Conservation (phyloP, 2,888 invertebrate species). For the Tachina lurida region DNA sequence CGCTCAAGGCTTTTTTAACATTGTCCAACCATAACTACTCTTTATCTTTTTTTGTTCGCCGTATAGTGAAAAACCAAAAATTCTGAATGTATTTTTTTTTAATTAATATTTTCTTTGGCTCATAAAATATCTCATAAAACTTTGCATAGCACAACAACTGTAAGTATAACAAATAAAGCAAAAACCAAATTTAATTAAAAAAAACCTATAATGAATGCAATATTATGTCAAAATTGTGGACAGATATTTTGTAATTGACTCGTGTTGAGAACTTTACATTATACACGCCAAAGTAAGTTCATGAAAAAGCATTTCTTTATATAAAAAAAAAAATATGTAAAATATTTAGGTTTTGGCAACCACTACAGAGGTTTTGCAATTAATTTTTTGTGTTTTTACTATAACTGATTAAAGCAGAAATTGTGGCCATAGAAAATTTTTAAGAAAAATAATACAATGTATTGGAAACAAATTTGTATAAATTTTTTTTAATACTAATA, state of each 20-base stretch:
- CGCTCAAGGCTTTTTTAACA: neutral
- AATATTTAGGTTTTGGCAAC: conserved; percentile 17
- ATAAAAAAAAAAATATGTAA: too few relatives aligned
- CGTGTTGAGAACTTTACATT: neutral
- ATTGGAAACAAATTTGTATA: too few relatives aligned
- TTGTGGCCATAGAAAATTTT: too few relatives aligned
- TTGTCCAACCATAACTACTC: conserved; percentile 19
- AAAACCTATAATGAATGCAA: conserved; percentile 54
- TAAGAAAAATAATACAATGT: too few relatives aligned
- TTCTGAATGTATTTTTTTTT: conserved; percentile 11
- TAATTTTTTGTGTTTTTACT: conserved; percentile 34
- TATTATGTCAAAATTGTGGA: conserved; percentile 68
- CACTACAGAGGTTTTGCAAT: conserved; percentile 40
- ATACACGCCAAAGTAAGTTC: neutral
- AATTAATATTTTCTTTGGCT: neutral
- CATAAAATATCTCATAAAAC: conserved; percentile 32
- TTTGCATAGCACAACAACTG: conserved; percentile 3
- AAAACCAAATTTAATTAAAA: neutral
- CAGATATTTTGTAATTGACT: conserved; percentile 58
- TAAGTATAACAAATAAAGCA: conserved; percentile 22
- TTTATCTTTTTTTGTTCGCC: neutral
- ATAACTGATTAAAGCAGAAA: neutral
- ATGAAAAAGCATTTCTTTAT: conserved; percentile 5
- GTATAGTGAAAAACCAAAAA: conserved; percentile 27
- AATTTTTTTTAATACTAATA: too few relatives aligned